Conservation (phyloP, 2,888 invertebrate species). For the Uropetala carovei region DNA sequence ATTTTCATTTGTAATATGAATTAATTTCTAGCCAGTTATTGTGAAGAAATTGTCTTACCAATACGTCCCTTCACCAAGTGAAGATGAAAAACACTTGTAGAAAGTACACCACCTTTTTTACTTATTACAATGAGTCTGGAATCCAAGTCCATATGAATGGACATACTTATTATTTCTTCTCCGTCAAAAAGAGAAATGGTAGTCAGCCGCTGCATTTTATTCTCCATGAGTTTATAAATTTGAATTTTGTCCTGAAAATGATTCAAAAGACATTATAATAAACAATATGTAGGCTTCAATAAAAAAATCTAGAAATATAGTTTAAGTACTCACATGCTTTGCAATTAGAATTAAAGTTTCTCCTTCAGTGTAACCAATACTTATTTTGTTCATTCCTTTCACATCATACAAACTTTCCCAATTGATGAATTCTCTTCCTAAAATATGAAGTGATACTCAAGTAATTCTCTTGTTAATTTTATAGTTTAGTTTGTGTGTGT, state of each 20-base stretch:
- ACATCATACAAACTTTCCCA: slow-evolving; percentile 70
- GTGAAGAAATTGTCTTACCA: background rate
- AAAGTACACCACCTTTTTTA: slow-evolving; percentile 58
- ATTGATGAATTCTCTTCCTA: slow-evolving; percentile 70
- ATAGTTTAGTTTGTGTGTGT: too few species aligned
- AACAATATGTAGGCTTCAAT: slow-evolving; percentile 34
- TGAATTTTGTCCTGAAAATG: slow-evolving; percentile 70
- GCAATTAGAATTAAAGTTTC: slow-evolving; percentile 71
- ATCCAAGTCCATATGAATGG: slow-evolving; percentile 67
- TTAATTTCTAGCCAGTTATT: slow-evolving; percentile 1
- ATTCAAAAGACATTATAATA: slow-evolving; percentile 68
- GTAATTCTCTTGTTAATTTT: slow-evolving; percentile 25
- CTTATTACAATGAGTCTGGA: slow-evolving; percentile 69
- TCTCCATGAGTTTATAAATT: slow-evolving; percentile 66
- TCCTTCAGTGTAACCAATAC: slow-evolving; percentile 68
- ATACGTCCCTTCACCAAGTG: slow-evolving; percentile 25
- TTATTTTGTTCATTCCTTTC: slow-evolving; percentile 68
- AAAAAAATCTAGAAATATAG: background rate
- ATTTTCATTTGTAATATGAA: too few species aligned
- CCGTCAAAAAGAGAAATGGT: slow-evolving; percentile 66
- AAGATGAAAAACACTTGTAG: slow-evolving; percentile 52
- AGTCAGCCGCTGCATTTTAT: background rate
- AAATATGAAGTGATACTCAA: slow-evolving; percentile 25
- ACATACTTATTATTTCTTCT: slow-evolving; percentile 70
- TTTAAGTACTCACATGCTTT: slow-evolving; percentile 68